Evolutionary conservation across 2,888 invertebrate genomes (phyloP), one percentile per base, ranked within the genome.

Genomic region (Metacarcinus magister): DNA sequence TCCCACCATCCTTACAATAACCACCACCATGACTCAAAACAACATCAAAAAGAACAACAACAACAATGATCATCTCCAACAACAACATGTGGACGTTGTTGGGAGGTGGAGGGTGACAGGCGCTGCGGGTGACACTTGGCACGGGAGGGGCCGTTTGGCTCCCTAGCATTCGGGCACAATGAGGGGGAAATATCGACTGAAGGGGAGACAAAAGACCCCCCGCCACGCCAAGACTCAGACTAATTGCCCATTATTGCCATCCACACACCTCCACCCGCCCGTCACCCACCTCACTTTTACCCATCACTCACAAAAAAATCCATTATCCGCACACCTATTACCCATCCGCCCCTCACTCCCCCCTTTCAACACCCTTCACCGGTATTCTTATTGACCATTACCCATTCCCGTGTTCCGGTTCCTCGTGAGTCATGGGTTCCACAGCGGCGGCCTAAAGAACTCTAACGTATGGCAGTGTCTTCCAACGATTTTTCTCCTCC

Each of bases 151-250:
- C 82, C 32, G 82, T 82, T 82, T 82, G 82, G 82, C 32, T 82
- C 82, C 82, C 82, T 32, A 82, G 32, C 32, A 82, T 82, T 82
- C 82, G 82, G 32, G 82, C 10, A 82, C 82, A 82, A 82, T 82
- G 82, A 82, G 82, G 82, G 82, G 82, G 82, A 82, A 82, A 82
- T 82, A 82, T 82, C 82, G 82, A 82, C 82, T 32, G 10, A 16
- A 10, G 82, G 32, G 82, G 82, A 82, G 82, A 82, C 82, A 82
- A 82, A 82, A 82, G 82, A 82, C 82, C 32, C 82, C 82, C 82
- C 82, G 82, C 82, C 82, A 82, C 82, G 82, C 82, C 82, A 82
- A 82, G 82, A 82, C 82, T 82, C 82, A 82, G 82, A 82, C 82
- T 82, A 82, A 82, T 82, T 82, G 82, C 82, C 82, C 82, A 82